Conservation (phyloP, 2,113 vertebrate species). For the Corapipo altera region DNA sequence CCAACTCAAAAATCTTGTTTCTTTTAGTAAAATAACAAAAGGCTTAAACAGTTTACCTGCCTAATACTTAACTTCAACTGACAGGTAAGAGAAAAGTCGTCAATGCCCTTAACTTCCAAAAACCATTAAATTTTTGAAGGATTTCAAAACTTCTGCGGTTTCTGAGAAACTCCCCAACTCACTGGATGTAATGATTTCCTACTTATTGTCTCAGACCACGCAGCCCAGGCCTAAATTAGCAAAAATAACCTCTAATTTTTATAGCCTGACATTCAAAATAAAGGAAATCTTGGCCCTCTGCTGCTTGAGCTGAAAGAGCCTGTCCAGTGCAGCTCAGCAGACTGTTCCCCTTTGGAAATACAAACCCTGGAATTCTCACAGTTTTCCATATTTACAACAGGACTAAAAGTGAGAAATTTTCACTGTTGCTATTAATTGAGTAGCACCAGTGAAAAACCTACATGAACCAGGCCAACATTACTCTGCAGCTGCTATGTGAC, state of each 20-base stretch:
- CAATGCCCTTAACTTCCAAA: background rate
- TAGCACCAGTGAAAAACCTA: background rate
- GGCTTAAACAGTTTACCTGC: background rate
- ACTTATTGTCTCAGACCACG: background rate
- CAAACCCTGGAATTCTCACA: background rate
- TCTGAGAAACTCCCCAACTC: background rate
- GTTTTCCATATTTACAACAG: background rate
- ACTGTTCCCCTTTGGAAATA: background rate
- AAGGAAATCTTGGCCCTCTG: background rate
- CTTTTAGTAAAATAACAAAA: background rate
- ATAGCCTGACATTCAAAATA: background rate
- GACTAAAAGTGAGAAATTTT: background rate
- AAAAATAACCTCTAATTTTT: background rate
- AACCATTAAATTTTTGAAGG: background rate
- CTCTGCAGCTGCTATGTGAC: background rate
- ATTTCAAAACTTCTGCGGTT: background rate
- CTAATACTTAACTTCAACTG: background rate
- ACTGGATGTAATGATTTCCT: background rate
- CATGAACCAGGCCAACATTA: background rate
- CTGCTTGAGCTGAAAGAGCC: background rate
- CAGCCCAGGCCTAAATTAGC: background rate
- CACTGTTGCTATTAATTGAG: background rate
- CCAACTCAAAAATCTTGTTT: background rate
- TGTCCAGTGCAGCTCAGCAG: background rate
- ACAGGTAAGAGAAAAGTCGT: background rate